These are phyloP conservation scores for Hemicrepidius hirtus DNA, from an alignment of 2,888 invertebrate species.

Conservation along the genomic window DNA sequence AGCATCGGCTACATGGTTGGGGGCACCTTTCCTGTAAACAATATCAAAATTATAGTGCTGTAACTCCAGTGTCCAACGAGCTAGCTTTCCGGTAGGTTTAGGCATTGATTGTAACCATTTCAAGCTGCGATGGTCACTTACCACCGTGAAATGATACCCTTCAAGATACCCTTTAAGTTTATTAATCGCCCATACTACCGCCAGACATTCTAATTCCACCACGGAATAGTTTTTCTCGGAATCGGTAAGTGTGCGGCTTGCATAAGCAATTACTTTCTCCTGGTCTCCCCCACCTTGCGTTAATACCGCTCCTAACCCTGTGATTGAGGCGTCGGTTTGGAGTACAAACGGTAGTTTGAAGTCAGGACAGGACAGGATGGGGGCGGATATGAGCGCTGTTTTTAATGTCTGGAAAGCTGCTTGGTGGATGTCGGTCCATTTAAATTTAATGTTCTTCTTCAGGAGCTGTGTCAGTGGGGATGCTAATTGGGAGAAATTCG, in stretches of 20 bases:
- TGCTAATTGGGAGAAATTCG: conserved; percentile 41
- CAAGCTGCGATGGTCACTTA: conserved; percentile 35
- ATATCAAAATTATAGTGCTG: conserved; percentile 47
- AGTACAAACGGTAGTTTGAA: conserved; percentile 30
- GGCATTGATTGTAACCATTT: conserved; percentile 34
- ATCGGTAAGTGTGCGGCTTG: conserved; percentile 24
- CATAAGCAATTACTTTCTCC: conserved; percentile 34
- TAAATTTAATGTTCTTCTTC: background rate
- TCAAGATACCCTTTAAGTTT: too few relatives aligned
- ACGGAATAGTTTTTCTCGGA: conserved; percentile 41
- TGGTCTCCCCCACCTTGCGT: background rate
- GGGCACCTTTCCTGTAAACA: conserved; percentile 36
- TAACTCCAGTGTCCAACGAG: conserved; percentile 38
- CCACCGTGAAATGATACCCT: too few relatives aligned
- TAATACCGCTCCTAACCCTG: conserved; percentile 32
- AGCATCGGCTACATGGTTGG: conserved; percentile 1
- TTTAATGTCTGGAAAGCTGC: background rate
- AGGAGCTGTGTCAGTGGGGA: conserved; percentile 24
- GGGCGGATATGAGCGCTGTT: background rate
- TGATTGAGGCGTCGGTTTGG: conserved; percentile 29
- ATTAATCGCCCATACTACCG: too few relatives aligned
- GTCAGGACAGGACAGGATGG: background rate
- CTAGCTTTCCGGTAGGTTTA: conserved; percentile 31
- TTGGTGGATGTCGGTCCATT: background rate
- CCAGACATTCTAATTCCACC: too few relatives aligned